A percentile compares a stretch with the other conserved stretches of the same genome.
Evolutionary conservation across 2,113 vertebrate species (phyloP).

Genomic region (Lycaon pictus): DNA sequence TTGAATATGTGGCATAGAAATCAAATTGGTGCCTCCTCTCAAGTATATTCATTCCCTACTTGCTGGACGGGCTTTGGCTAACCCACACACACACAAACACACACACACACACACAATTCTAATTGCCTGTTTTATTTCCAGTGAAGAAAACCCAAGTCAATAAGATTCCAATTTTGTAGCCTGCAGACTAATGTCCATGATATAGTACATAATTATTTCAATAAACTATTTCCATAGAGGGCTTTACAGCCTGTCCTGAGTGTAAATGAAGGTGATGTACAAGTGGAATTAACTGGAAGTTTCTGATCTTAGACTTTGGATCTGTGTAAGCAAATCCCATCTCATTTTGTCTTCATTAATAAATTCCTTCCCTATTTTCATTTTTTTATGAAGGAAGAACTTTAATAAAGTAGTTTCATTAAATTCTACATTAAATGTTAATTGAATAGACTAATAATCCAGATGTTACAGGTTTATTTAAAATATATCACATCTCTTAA

Average conservation of each 20-base stretch:
- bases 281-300: slow-evolving; percentile 61
- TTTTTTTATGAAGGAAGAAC: slow-evolving; percentile 48
- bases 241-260: slow-evolving; percentile 31
- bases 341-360: slow-evolving; percentile 69
- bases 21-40: background rate
- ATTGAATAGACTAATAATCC: slow-evolving; percentile 64
- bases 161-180: slow-evolving; percentile 59
- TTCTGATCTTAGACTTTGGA: slow-evolving; percentile 45
- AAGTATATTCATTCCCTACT: background rate
- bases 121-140: slow-evolving; percentile 53
- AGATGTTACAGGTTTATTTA: slow-evolving; percentile 65
- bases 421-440: slow-evolving; percentile 65
- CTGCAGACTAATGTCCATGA: slow-evolving; percentile 38
- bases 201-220: slow-evolving; percentile 57
- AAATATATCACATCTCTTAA: slow-evolving; percentile 61
- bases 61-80: background rate
- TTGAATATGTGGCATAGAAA: background rate
- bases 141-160: slow-evolving; percentile 51
- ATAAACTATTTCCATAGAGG: slow-evolving; percentile 61
- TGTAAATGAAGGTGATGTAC: slow-evolving; percentile 61
- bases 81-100: background rate
- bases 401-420: slow-evolving; percentile 77
- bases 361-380: slow-evolving; percentile 64
- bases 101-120: background rate
- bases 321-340: slow-evolving; percentile 56